Percentiles rank a stretch among this genome's conserved stretches.
Conservation (phyloP, 2,888 invertebrate genomes). For the Mechanitis messenoides region DNA sequence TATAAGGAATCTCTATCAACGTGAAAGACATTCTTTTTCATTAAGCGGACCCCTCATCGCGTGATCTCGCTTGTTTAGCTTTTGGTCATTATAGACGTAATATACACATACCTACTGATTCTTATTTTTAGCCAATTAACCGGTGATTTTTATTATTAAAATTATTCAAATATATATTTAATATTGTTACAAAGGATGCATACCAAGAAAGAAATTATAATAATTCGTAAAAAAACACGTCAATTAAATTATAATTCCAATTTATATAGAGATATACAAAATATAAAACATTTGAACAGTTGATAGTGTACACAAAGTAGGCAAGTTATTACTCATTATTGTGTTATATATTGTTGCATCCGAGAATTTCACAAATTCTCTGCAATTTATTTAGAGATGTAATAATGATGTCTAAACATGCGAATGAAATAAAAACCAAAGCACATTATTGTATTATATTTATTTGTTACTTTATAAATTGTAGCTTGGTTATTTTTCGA, state of each 20-base stretch:
- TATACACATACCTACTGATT: background rate
- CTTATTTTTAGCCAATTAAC: too few relatives aligned
- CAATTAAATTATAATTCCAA: too few relatives aligned
- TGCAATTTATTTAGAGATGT: conserved; percentile 15
- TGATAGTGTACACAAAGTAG: background rate
- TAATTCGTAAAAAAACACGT: too few relatives aligned
- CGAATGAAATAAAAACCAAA: conserved; percentile 25
- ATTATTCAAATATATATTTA: too few relatives aligned
- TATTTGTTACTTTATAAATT: background rate
- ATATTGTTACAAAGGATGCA: too few relatives aligned
- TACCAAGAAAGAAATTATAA: too few relatives aligned
- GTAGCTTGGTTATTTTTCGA: background rate
- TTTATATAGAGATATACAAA: background rate
- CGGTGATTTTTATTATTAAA: too few relatives aligned
- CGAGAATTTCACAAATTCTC: conserved; percentile 26
- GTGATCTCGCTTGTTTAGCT: conserved; percentile 26
- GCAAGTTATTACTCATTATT: conserved; percentile 11
- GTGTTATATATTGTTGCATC: conserved; percentile 18
- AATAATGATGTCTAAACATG: conserved; percentile 31
- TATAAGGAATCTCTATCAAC: conserved; percentile 31
- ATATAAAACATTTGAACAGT: background rate
- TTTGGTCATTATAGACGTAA: conserved; percentile 11
- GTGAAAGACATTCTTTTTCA: conserved; percentile 34
- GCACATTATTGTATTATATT: conserved; percentile 3
- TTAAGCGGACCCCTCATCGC: conserved; percentile 30